Conservation (phyloP, 2,113 vertebrate species). For the Microcebus griseorufus region DNA sequence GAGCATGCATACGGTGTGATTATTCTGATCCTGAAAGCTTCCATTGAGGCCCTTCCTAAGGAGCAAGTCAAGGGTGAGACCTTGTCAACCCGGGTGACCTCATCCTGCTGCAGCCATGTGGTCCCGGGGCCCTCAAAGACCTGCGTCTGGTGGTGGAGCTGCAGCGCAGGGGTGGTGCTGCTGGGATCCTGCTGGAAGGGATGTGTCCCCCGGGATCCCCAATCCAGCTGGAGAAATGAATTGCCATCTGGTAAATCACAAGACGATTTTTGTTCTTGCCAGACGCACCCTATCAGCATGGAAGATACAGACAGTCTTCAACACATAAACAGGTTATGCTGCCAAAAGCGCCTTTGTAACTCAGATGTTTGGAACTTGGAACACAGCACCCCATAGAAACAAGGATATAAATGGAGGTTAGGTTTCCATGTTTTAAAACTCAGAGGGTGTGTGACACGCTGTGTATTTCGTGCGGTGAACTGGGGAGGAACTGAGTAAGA, state of each 20-base stretch:
- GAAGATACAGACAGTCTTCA: conserved; percentile 69
- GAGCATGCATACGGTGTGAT: accelerated
- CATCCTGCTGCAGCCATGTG: accelerated
- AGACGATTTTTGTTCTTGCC: conserved; percentile 68
- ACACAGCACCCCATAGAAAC: conserved; percentile 63
- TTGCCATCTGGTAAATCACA: conserved; percentile 78
- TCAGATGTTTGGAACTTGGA: conserved; percentile 69
- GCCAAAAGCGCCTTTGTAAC: conserved; percentile 65
- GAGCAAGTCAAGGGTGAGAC: accelerated
- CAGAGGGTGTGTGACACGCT: conserved; percentile 39
- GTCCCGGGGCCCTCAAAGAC: neutral
- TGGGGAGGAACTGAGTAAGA: conserved; percentile 17
- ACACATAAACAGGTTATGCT: conserved; percentile 68
- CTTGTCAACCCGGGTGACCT: neutral
- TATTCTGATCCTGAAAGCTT: neutral
- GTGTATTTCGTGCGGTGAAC: conserved; percentile 34
- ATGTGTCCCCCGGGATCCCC: conserved; percentile 66
- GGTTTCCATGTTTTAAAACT: conserved; percentile 69
- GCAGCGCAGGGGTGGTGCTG: neutral
- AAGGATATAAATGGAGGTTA: conserved; percentile 70
- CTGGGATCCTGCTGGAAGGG: conserved; percentile 22
- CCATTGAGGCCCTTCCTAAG: neutral
- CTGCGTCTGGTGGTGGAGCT: neutral
- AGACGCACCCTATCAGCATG: conserved; percentile 66
- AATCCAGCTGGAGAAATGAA: conserved; percentile 75